These are phyloP conservation scores for Tipula vernalis DNA, from an alignment of 2,888 invertebrate genomes.

Conservation along the genomic window DNA sequence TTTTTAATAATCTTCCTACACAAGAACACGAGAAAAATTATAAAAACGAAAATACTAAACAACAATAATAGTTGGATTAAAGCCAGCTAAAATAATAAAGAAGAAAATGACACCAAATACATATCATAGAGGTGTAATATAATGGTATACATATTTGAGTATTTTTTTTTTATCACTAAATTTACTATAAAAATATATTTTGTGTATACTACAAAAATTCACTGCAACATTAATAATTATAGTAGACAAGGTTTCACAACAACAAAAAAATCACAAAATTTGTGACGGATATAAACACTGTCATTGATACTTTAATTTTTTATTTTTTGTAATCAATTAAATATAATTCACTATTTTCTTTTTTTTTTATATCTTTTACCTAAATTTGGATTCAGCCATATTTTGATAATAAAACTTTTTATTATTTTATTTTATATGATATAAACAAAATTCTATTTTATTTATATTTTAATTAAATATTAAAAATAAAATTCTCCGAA, in stretches of 20 bases:
- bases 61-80: neutral
- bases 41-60: neutral
- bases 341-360: neutral
- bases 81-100: neutral
- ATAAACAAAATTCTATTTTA: neutral
- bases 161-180: neutral
- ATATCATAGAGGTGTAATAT: neutral
- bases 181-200: neutral
- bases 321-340: neutral
- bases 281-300: neutral
- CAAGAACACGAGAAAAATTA: neutral
- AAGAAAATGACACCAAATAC: neutral
- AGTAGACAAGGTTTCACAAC: neutral
- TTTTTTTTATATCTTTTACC: neutral
- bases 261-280: neutral
- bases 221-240: neutral
- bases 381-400: slow-evolving; percentile 4
- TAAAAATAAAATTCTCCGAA: neutral
- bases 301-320: neutral
- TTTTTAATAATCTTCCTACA: slow-evolving; percentile 4
- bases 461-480: neutral
- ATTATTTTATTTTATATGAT: neutral
- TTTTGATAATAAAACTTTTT: neutral
- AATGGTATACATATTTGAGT: neutral
- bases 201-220: neutral